Percentiles rank a stretch among this genome's conserved stretches.
These are phyloP conservation scores for Syngnathus acus DNA, from an alignment of 2,797 vertebrate genomes.

Conservation along the genomic window DNA sequence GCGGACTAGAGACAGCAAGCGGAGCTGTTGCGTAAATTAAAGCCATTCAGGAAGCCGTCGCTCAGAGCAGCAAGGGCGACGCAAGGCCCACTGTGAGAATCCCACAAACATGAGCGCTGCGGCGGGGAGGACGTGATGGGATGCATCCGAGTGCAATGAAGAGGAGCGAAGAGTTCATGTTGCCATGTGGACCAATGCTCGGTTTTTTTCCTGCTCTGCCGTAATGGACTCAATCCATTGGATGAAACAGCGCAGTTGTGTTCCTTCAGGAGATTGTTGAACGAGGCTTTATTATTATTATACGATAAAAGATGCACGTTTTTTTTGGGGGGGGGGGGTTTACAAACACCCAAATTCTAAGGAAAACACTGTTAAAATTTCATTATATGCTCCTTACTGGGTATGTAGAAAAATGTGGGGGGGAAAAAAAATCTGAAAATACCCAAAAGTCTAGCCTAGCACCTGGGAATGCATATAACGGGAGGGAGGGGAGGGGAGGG, in stretches of 20 bases:
- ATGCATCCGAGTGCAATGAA: constrained; percentile 41
- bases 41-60: constrained; percentile 57
- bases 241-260: neutral
- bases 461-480: too few species aligned
- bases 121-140: constrained; percentile 45
- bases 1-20: constrained; percentile 28
- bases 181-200: constrained; percentile 14
- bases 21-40: constrained; percentile 54
- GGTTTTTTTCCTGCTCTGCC: neutral
- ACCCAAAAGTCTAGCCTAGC: too few species aligned
- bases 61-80: constrained; percentile 49
- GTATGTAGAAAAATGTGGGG: too few species aligned
- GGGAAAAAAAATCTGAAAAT: too few species aligned
- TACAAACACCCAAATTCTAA: too few species aligned
- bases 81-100: constrained; percentile 41
- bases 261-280: neutral
- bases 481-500: too few species aligned
- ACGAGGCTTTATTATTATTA: neutral
- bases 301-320: too few species aligned
- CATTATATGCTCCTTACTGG: too few species aligned
- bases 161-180: constrained; percentile 14
- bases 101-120: constrained; percentile 41
- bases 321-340: too few species aligned
- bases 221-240: constrained; percentile 18
- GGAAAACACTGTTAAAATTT: too few species aligned